Conservation (phyloP, 2,113 vertebrate species). For the Sciurus niger region DNA sequence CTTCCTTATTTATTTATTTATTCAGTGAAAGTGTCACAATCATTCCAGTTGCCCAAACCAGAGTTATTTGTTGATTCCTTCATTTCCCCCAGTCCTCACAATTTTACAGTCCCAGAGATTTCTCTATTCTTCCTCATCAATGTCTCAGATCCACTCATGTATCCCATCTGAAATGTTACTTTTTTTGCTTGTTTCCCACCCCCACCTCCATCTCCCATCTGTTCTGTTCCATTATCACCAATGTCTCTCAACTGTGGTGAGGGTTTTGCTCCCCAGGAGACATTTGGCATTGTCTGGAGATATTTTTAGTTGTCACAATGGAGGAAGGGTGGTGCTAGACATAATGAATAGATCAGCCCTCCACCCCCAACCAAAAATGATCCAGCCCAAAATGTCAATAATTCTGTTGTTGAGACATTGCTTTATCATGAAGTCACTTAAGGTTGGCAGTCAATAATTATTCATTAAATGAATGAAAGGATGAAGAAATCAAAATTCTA, state of each 20-base stretch:
- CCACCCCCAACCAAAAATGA: background rate
- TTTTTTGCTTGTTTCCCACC: background rate
- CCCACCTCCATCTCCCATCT: background rate
- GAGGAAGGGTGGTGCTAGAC: background rate
- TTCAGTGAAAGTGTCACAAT: background rate
- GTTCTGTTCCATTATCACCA: background rate
- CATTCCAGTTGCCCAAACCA: background rate
- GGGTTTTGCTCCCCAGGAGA: background rate
- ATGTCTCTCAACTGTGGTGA: background rate
- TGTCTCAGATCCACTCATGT: background rate
- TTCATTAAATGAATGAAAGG: background rate
- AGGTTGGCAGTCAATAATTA: too few species aligned
- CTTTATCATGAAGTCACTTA: background rate
- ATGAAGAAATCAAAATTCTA: background rate
- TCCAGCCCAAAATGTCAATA: background rate
- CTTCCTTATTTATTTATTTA: background rate
- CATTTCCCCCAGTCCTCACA: background rate
- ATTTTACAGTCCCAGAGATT: background rate
- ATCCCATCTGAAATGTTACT: background rate
- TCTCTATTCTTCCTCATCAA: background rate
- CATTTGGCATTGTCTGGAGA: background rate
- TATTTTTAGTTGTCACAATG: background rate
- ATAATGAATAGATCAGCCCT: background rate
- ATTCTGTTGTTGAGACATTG: background rate
- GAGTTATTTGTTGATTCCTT: background rate